Conservation (phyloP, 2,888 invertebrate species). For the Cepaea hortensis region DNA sequence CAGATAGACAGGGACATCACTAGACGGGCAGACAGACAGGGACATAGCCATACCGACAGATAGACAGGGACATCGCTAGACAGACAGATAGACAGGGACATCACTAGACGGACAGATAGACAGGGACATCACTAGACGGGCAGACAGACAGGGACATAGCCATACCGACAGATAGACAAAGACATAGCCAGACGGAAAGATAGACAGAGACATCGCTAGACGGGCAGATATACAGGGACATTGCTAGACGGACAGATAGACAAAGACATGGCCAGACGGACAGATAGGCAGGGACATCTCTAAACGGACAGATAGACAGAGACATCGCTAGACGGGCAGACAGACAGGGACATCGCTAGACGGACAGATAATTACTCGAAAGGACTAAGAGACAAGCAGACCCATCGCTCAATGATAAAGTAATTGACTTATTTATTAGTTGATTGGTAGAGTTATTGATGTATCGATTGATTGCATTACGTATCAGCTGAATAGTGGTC, state of each 20-base stretch:
- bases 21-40: too few species aligned
- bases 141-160: not conserved
- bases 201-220: not conserved
- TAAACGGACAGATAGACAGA: too few species aligned
- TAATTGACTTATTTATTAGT: not conserved
- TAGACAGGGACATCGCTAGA: too few species aligned
- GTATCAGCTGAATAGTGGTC: not conserved
- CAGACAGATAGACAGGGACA: too few species aligned
- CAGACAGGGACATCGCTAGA: not conserved
- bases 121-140: not conserved
- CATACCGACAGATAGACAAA: not conserved
- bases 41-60: too few species aligned
- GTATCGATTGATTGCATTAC: not conserved
- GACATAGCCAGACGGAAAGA: not conserved
- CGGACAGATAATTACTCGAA: not conserved
- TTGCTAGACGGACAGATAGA: not conserved
- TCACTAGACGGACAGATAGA: constrained; percentile 2
- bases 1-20: too few species aligned
- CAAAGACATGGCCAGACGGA: too few species aligned
- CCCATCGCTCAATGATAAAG: not conserved
- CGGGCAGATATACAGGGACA: not conserved
- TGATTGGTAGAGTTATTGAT: not conserved
- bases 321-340: too few species aligned
- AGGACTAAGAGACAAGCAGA: not conserved
- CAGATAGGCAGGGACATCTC: too few species aligned